A percentile compares a stretch with the other conserved stretches of the same genome.
These are phyloP conservation scores for Drosophila maculinotata DNA, from an alignment of 2,888 invertebrate genomes.

Conservation along the genomic window DNA sequence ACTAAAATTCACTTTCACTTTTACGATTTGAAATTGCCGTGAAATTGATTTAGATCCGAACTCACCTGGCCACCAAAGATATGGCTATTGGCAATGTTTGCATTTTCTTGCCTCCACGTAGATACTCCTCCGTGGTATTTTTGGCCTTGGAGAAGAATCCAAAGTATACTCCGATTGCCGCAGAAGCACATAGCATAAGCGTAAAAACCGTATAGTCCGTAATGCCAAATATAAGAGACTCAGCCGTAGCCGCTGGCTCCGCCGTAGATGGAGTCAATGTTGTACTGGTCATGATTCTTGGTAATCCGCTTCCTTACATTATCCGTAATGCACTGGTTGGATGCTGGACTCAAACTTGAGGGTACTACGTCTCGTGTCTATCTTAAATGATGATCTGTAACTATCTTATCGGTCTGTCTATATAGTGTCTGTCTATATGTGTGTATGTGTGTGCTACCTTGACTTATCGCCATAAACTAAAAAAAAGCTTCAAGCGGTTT, in stretches of 20 bases:
- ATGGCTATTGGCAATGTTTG: slow-evolving; percentile 87
- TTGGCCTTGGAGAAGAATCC: slow-evolving; percentile 86
- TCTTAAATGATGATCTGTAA: slow-evolving; percentile 44
- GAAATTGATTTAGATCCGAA: neutral
- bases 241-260: neutral
- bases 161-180: slow-evolving; percentile 87
- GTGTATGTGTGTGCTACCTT: slow-evolving; percentile 24
- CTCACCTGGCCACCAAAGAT: slow-evolving; percentile 87
- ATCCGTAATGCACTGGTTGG: slow-evolving; percentile 1
- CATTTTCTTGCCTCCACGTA: slow-evolving; percentile 87
- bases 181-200: slow-evolving; percentile 86
- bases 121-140: slow-evolving; percentile 86
- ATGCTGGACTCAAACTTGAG: slow-evolving; percentile 37
- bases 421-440: slow-evolving; percentile 1
- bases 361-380: slow-evolving; percentile 4
- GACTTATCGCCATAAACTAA: slow-evolving; percentile 10
- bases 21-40: too few relatives aligned
- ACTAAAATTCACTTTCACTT: neutral
- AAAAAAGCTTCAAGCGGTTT: slow-evolving; percentile 9
- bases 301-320: slow-evolving; percentile 5
- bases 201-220: slow-evolving; percentile 87
- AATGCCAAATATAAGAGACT: slow-evolving; percentile 71
- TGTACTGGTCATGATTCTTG: slow-evolving; percentile 44
- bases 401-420: slow-evolving; percentile 27
- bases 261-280: slow-evolving; percentile 21